Base-by-base conservation (phyloP, 2,113 vertebrate species). In the Hydrochoerus hydrochaeris region DNA sequence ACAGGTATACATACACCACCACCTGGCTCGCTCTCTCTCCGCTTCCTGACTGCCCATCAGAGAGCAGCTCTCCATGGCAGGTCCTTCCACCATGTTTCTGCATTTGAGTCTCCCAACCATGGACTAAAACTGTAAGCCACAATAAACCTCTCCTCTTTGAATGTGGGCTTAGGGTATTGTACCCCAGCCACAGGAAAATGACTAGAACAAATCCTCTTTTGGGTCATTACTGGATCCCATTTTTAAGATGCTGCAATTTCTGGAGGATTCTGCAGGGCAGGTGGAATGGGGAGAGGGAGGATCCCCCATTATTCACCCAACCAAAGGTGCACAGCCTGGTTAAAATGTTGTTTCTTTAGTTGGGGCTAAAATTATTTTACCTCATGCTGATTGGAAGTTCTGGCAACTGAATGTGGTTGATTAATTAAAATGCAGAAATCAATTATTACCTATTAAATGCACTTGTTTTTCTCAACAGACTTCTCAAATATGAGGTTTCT, bases 281-380 rank as follows among this genome's bases (percentile, higher is more conserved):
- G 65, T 26, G 80, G 24, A 69, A 57, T 16, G 9, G 20, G 62
- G 13, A n/a, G 30, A 77, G 54, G 78, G 41, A 67, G 73, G 41
- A 5, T 6, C 35, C 58, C 58, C 32, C 8, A 11, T 60, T 41
- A 57, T 65, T 69, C 52, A 41, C 41, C 26, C 44, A 32, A 82
- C 83, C 69, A 65, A 95, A 93, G 73, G 46, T 44, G 16, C 73
- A 77, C 32, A 62, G 28, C 69, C 85, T 91, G 75, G 85, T 80
- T 91, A 73, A 81, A 69, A 69, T 63, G 67, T 54, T 83, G 89
- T 92, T 95, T 86, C 81, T 85, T 96, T 84, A n/a, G 85, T 90
- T 85, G 96, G 71, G 73, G 81, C 75, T 96, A 92, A 97, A 95
- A 96, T 95, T 52, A 94, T 95, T 90, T 96, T 58, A 69, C 65